A percentile compares a stretch with the other conserved stretches of the same genome.
Evolutionary conservation across 2,797 vertebrate genomes (phyloP).

Genomic region (Alectoris magna): DNA sequence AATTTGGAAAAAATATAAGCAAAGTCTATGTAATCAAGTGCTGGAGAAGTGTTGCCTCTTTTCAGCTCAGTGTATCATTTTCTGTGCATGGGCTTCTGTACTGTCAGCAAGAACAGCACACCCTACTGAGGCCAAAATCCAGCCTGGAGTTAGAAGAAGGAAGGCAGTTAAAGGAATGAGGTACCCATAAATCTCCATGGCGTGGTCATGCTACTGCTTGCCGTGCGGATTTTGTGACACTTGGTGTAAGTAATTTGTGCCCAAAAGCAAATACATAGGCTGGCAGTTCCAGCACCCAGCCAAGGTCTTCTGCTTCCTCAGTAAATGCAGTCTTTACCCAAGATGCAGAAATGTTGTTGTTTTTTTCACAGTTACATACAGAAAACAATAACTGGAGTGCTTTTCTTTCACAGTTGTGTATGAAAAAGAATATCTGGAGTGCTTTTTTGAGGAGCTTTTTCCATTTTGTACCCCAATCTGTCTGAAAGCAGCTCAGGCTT

Average conservation of each 20-base stretch:
- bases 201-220: not conserved
- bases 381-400: not conserved
- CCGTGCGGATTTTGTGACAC: not conserved
- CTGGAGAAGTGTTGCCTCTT: not conserved
- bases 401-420: not conserved
- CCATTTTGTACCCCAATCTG: not conserved
- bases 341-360: not conserved
- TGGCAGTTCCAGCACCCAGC: not conserved
- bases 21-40: not conserved
- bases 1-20: not conserved
- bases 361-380: not conserved
- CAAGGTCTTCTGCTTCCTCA: not conserved
- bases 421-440: not conserved
- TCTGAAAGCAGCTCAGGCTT: not conserved
- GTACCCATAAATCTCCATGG: rapidly evolving
- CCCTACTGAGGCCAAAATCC: not conserved
- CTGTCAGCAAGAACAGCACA: not conserved
- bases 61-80: not conserved
- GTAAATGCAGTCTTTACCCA: not conserved
- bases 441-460: constrained; percentile 46
- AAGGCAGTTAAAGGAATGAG: not conserved
- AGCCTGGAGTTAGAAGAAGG: not conserved
- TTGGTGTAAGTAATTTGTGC: not conserved
- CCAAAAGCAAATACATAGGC: not conserved
- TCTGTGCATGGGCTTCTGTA: not conserved